Base-by-base conservation (phyloP, 2,113 vertebrate genomes). In the Tyrannus savana region DNA sequence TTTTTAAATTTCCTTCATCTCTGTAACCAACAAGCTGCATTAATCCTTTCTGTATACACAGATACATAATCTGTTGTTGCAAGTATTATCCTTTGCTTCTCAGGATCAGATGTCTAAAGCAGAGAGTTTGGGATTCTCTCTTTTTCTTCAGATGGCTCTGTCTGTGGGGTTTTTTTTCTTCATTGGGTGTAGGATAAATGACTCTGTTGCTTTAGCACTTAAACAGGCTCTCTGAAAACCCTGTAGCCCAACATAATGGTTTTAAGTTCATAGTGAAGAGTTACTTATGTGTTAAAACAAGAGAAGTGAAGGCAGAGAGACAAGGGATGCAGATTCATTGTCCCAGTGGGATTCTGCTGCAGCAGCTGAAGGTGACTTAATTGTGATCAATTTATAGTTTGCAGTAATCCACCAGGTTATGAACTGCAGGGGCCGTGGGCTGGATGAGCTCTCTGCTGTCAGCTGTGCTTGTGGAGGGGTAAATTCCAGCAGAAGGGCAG, bases 341-440 rank as follows among this genome's bases (percentile, higher is more conserved):
- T 85, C 71, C 77, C 75, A 7, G 62, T 35, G 89, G 86, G 86
- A 4, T 90, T 90, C 42, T 90, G 59, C 86, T 77, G 88, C 72
- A 88, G 92, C 68, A 90, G 88, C 90, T 67, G 50, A 80, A 63
- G 83, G 86, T 95, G 94, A 60, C 94, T 95, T 90, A 89, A 41
- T 35, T n/a, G 75, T 50, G 89, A 87, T 95, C 83, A 93, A 9
- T 95, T 71, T 47, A 53, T 42, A 84, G 90, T 90, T 86, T 87
- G 30, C 80, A 77, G 68, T 67, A 92, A 94, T 80, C 94, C 88
- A 35, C 69, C 55, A 62, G 71, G 90, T 62, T 92, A 33, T 83
- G 94, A 92, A 42, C 37, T 0, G 1, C 41, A 64, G 71, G 78
- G 75, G 28, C 71, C 28, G 80, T 19, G 53, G 85, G 88, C 90